phyloP scores from a whole-genome alignment of 2,113 vertebrate species.

The Nanorana parkeri region DNA sequence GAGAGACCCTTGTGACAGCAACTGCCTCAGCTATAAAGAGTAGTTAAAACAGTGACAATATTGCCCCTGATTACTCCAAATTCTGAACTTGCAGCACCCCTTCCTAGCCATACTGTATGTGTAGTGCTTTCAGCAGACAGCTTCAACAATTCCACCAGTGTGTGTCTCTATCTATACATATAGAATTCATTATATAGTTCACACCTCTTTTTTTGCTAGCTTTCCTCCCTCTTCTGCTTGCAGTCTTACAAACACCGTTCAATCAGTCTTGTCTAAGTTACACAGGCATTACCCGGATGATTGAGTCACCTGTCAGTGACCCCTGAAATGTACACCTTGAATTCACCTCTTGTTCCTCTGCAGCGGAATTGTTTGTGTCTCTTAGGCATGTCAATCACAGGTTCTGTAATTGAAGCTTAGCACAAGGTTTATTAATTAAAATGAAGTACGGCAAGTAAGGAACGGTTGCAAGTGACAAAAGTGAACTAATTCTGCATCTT shows the following conservation, averaged over 20 bases:
- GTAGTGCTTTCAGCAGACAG: too few species aligned
- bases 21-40: too few species aligned
- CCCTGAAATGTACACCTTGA: constrained; percentile 30
- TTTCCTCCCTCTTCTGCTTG: not conserved
- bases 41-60: too few species aligned
- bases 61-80: too few species aligned
- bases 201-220: not conserved
- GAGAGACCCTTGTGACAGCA: too few species aligned
- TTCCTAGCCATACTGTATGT: too few species aligned
- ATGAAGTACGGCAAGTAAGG: not conserved
- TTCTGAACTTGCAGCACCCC: too few species aligned
- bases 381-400: constrained; percentile 18
- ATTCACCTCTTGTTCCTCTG: constrained; percentile 1
- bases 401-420: constrained; percentile 3
- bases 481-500: too few species aligned
- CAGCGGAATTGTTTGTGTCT: not conserved
- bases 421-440: not conserved
- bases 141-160: too few species aligned
- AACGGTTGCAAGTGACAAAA: too few species aligned
- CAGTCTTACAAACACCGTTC: not conserved
- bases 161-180: too few species aligned
- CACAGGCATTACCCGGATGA: not conserved
- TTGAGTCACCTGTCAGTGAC: not conserved
- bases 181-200: not conserved
- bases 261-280: not conserved